These are phyloP conservation scores for Hydra vulgaris DNA, from an alignment of 30 jellyfish, hydroid and myxozoan genomes.

Conservation along the genomic window DNA sequence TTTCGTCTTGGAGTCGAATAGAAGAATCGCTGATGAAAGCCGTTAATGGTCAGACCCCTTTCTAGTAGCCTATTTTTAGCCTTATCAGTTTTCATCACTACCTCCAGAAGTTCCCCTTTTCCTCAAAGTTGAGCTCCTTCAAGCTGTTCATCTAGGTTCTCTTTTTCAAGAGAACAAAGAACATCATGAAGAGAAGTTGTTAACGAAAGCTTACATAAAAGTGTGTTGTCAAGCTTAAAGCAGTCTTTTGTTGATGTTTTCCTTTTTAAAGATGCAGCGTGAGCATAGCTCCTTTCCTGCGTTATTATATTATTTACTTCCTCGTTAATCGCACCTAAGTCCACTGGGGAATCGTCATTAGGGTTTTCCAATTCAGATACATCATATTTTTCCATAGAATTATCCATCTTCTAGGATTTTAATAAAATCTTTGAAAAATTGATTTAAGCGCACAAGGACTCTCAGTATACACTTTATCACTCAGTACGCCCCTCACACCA, in stretches of 20 bases:
- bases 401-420: no score
- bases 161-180: background rate
- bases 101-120: background rate
- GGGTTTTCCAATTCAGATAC: no score
- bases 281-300: background rate
- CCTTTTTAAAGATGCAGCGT: background rate
- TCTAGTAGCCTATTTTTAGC: background rate
- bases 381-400: no score
- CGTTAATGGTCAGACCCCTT: background rate
- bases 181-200: background rate
- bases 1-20: background rate
- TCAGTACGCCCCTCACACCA: no score
- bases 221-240: background rate
- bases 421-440: no score
- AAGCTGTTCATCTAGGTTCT: background rate
- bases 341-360: no score
- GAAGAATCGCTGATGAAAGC: background rate
- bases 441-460: no score
- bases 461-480: no score
- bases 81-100: background rate
- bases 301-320: no score
- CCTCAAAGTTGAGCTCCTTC: background rate
- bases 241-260: background rate
- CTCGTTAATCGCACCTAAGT: no score
- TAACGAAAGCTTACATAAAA: background rate